phyloP scores from a whole-genome alignment of 2,797 vertebrate species.

The Numenius phaeopus region DNA sequence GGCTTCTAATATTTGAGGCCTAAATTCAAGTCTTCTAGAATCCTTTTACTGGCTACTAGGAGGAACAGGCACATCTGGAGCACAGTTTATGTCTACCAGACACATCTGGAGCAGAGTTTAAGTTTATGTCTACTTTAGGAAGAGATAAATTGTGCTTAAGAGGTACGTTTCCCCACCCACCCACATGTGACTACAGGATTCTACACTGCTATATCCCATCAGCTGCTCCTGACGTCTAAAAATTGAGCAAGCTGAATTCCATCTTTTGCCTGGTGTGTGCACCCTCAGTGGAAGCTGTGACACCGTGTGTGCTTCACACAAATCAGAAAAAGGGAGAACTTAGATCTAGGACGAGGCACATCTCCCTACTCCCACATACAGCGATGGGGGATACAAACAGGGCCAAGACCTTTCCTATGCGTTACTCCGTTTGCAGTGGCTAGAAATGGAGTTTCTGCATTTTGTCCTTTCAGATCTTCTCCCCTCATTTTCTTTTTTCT shows the following conservation, averaged over 20 bases:
- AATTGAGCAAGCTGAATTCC: neutral
- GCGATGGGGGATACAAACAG: neutral
- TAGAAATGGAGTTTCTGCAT: neutral
- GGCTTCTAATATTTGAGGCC: neutral
- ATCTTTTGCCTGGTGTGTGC: neutral
- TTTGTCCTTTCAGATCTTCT: neutral
- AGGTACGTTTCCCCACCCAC: neutral
- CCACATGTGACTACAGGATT: neutral
- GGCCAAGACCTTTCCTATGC: neutral
- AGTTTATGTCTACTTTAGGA: neutral
- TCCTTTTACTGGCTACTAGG: neutral
- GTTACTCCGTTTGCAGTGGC: neutral
- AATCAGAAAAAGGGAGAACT: neutral
- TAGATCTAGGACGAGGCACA: too few species aligned
- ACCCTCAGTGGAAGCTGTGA: neutral
- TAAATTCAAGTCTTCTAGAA: neutral
- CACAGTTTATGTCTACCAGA: neutral
- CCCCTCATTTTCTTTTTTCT: neutral
- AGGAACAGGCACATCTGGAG: neutral
- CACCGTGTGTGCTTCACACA: too few species aligned
- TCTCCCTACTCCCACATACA: fast-evolving
- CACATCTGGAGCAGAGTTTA: neutral
- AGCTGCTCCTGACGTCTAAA: neutral
- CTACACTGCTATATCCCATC: neutral
- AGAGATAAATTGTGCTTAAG: neutral